These are phyloP conservation scores for Physocephala rufipes DNA, from an alignment of 2,888 invertebrate genomes.

Conservation along the genomic window DNA sequence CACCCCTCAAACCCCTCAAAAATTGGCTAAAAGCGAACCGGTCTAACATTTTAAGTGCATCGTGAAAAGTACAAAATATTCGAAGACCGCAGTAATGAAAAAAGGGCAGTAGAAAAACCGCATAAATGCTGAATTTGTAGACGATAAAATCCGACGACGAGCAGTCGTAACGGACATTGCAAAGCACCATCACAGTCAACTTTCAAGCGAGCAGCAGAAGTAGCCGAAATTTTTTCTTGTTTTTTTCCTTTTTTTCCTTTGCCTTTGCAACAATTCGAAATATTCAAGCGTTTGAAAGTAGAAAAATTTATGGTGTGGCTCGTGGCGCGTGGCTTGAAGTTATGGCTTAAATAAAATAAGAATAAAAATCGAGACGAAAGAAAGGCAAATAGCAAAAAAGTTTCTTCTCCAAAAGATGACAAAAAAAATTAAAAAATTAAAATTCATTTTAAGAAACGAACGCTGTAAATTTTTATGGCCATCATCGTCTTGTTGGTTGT, in stretches of 20 bases:
- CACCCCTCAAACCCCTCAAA: too few species aligned
- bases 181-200: background rate
- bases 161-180: background rate
- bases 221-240: background rate
- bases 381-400: background rate
- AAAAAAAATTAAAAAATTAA: constrained; percentile 18
- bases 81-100: background rate
- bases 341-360: too few species aligned
- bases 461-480: constrained; percentile 12
- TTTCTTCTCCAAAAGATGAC: background rate
- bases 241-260: background rate
- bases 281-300: background rate
- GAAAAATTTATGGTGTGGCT: background rate
- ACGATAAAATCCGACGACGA: constrained; percentile 4
- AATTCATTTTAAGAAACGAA: constrained; percentile 4
- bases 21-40: too few species aligned
- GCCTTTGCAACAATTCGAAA: background rate
- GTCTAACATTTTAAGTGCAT: background rate
- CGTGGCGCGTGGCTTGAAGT: background rate
- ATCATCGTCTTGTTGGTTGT: background rate
- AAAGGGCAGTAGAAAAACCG: background rate
- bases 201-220: background rate
- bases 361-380: too few species aligned
- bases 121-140: background rate
- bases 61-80: background rate